These are phyloP conservation scores for Electrona antarctica DNA, from an alignment of 2,113 vertebrate species.

Conservation along the genomic window DNA sequence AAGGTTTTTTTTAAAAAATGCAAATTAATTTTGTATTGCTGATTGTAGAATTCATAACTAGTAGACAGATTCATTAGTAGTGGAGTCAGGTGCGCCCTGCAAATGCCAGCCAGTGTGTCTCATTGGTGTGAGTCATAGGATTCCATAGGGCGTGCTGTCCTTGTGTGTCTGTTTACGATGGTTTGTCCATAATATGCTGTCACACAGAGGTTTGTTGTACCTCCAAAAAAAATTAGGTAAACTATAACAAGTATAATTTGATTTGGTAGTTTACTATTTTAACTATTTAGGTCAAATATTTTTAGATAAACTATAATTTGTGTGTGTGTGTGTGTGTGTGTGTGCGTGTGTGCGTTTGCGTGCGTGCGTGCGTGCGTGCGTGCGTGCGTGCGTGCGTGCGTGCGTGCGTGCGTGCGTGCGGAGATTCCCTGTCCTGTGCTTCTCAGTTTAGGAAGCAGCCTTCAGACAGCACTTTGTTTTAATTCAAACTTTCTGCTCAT, in stretches of 20 bases:
- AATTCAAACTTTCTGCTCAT: conserved; percentile 40
- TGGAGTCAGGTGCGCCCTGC: conserved; percentile 24
- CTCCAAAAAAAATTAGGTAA: too few species aligned
- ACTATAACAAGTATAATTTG: too few species aligned
- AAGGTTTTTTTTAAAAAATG: background rate
- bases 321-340: conserved; percentile 1
- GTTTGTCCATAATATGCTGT: too few species aligned
- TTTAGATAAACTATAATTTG: background rate
- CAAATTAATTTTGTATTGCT: conserved; percentile 41
- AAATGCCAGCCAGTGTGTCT: conserved; percentile 38
- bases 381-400: conserved; percentile 24
- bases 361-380: conserved; percentile 16
- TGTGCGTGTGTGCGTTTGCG: background rate
- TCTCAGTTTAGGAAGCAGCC: conserved; percentile 26
- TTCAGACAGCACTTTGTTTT: conserved; percentile 47
- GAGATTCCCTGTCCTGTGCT: conserved; percentile 31
- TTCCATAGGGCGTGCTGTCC: conserved; percentile 1
- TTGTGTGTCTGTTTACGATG: background rate
- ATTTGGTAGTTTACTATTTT: too few species aligned
- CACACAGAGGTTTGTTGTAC: background rate
- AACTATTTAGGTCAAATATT: too few species aligned
- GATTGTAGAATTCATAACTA: conserved; percentile 25
- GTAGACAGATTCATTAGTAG: conserved; percentile 39
- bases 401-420: conserved; percentile 36
- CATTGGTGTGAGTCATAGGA: conserved; percentile 27